Conservation (phyloP, 1,140 invertebrate genomes). For the Anthonomus grandis region DNA sequence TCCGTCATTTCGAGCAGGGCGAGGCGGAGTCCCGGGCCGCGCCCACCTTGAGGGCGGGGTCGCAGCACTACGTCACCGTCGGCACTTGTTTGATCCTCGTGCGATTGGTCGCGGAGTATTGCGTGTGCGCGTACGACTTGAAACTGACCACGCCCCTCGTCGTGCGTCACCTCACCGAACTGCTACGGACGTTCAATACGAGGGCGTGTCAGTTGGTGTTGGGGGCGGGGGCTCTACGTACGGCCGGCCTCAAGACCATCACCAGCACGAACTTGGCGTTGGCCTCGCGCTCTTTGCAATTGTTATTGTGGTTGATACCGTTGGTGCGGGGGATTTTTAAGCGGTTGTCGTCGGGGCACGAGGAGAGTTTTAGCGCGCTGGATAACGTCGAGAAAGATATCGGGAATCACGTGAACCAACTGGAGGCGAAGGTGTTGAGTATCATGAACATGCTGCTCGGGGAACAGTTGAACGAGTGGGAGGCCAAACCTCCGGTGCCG, state of each 20-base stretch:
- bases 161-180: constrained; percentile 79
- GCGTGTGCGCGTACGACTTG: constrained; percentile 69
- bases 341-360: constrained; percentile 50
- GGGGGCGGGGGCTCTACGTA: constrained; percentile 90
- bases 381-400: constrained; percentile 76
- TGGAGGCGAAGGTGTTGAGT: constrained; percentile 84
- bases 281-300: constrained; percentile 81
- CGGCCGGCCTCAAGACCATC: constrained; percentile 94
- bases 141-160: constrained; percentile 64
- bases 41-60: constrained; percentile 66
- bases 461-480: constrained; percentile 78
- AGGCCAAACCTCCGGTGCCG: constrained; percentile 91
- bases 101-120: constrained; percentile 88
- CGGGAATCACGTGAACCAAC: constrained; percentile 84
- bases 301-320: constrained; percentile 75
- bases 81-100: constrained; percentile 81
- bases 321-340: constrained; percentile 67
- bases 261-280: constrained; percentile 92
- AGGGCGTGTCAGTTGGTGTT: constrained; percentile 90
- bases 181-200: constrained; percentile 89
- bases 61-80: constrained; percentile 82
- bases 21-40: constrained; percentile 36
- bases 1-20: constrained; percentile 38
- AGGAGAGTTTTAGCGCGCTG: constrained; percentile 49
- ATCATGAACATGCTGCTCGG: constrained; percentile 83